These are phyloP conservation scores for Apoda limacodes DNA, from an alignment of 2,888 invertebrate genomes.

Conservation along the genomic window DNA sequence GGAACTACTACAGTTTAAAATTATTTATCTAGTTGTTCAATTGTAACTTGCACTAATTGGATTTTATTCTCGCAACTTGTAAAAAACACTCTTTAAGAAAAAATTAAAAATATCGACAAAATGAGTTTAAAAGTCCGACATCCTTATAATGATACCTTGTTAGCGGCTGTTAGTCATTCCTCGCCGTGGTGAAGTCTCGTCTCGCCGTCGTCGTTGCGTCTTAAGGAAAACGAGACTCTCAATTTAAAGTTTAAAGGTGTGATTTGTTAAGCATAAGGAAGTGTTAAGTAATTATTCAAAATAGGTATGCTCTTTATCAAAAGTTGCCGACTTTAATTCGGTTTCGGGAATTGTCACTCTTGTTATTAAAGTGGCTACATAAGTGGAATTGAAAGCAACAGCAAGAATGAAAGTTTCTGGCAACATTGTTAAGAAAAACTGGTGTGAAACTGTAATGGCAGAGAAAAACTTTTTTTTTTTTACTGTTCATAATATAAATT, in stretches of 20 bases:
- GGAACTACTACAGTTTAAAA: too few relatives aligned
- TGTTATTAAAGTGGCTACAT: not conserved
- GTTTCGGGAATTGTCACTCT: not conserved
- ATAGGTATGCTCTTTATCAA: constrained; percentile 26
- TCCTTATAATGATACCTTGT: constrained; percentile 63
- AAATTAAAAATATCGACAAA: constrained; percentile 53
- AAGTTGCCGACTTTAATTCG: not conserved
- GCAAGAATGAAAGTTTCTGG: too few relatives aligned
- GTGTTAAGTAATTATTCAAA: constrained; percentile 60
- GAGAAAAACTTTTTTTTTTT: too few relatives aligned
- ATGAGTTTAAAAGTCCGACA: constrained; percentile 36
- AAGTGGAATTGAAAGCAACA: too few relatives aligned
- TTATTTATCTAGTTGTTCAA: too few relatives aligned
- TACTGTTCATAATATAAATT: too few relatives aligned
- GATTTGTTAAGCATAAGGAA: constrained; percentile 49
- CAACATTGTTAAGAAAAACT: too few relatives aligned
- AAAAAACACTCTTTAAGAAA: too few relatives aligned
- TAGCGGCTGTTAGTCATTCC: constrained; percentile 58
- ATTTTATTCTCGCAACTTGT: too few relatives aligned
- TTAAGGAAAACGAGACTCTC: constrained; percentile 50
- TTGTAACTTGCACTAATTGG: too few relatives aligned
- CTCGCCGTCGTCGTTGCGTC: too few relatives aligned
- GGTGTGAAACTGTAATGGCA: too few relatives aligned
- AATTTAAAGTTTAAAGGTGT: constrained; percentile 60
- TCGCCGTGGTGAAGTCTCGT: constrained; percentile 30